Conservation (phyloP, 2,113 vertebrate genomes). For the Nyctereutes procyonoides region DNA sequence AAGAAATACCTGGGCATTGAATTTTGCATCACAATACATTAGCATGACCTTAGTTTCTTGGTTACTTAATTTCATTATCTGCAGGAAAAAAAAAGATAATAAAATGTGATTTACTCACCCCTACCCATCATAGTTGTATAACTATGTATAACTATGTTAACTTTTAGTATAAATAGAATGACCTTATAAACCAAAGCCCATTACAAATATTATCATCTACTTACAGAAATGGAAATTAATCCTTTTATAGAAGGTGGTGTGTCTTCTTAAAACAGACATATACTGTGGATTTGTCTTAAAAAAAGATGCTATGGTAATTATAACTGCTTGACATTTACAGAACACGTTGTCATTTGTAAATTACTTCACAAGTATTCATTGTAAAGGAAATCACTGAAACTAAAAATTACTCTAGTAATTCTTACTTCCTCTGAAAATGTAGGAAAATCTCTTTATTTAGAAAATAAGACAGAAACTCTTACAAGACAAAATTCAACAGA, state of each 20-base stretch:
- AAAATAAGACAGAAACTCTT: constrained; percentile 18
- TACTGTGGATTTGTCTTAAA: constrained; percentile 13
- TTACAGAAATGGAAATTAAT: not conserved
- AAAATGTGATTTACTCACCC: not conserved
- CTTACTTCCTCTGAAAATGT: not conserved
- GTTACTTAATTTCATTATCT: not conserved
- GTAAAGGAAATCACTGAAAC: constrained; percentile 52
- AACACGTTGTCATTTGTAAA: constrained; percentile 54
- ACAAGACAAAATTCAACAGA: not conserved
- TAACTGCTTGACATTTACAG: constrained; percentile 64
- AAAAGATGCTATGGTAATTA: constrained; percentile 54
- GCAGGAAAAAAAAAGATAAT: not conserved
- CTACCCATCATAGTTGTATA: not conserved
- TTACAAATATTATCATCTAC: not conserved
- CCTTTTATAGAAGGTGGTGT: not conserved
- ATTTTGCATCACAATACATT: not conserved
- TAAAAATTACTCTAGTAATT: constrained; percentile 27
- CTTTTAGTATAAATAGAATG: not conserved
- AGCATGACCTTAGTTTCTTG: not conserved
- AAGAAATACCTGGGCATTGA: not conserved
- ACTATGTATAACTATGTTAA: too few species aligned
- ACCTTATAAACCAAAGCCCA: not conserved
- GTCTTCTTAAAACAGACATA: constrained; percentile 54
- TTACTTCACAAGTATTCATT: constrained; percentile 60
- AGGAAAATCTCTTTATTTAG: not conserved